A percentile compares a stretch with the other conserved stretches of the same genome.
Conservation (phyloP, 1,140 invertebrate species). For the Tetramorium alpestre region DNA sequence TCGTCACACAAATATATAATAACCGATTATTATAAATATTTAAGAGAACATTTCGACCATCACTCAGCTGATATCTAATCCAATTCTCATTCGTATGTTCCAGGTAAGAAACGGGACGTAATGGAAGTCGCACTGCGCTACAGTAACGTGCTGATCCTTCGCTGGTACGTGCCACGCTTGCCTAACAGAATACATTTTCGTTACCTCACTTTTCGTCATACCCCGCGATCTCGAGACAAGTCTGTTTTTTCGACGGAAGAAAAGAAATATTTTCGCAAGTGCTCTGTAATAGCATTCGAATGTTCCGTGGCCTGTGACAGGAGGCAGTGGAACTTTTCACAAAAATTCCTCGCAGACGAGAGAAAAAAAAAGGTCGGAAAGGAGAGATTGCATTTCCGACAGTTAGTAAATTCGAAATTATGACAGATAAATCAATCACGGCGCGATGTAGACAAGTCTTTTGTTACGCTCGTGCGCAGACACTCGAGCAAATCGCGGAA, state of each 20-base stretch:
- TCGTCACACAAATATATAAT: constrained; percentile 8
- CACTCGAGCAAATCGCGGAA: background rate
- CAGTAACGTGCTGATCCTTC: constrained; percentile 9
- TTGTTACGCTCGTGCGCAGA: constrained; percentile 37
- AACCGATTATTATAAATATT: constrained; percentile 42
- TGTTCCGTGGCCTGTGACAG: background rate
- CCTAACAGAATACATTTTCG: constrained; percentile 46
- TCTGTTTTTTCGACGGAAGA: background rate
- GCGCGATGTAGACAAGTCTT: background rate
- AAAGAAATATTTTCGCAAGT: background rate
- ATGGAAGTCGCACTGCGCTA: constrained; percentile 6
- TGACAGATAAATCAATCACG: constrained; percentile 24
- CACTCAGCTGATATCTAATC: constrained; percentile 47
- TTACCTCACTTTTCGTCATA: constrained; percentile 22
- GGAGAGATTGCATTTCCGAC: background rate
- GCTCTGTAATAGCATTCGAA: background rate
- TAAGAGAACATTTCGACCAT: constrained; percentile 39
- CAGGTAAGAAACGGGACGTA: constrained; percentile 54
- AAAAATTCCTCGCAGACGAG: no score
- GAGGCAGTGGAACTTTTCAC: background rate
- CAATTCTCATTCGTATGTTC: constrained; percentile 54
- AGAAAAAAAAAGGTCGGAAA: background rate
- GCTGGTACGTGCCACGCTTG: constrained; percentile 50
- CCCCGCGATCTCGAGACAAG: constrained; percentile 1
- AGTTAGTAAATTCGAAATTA: background rate